Evolutionary conservation across 2,113 vertebrate species (phyloP), one percentile per base, ranked within the genome.

Genomic region (Otocyon megalotis): DNA sequence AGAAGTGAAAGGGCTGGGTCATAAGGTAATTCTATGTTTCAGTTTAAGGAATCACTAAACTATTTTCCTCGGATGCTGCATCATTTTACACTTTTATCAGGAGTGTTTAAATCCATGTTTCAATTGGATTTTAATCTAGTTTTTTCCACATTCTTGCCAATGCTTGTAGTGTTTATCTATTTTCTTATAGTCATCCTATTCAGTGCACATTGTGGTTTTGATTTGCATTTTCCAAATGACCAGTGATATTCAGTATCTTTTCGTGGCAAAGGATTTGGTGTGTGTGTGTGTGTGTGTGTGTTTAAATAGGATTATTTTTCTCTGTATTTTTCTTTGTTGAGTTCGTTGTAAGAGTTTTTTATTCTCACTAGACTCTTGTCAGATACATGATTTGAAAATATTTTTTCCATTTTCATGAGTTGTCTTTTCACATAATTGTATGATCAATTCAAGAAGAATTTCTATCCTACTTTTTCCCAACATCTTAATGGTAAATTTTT

Each of bases 351-450:
- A 58, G 54, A 71, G 4, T 82, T 65, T 7, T 86, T 81, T 24
- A 56, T 54, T 79, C 12, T 43, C 43, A 74, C 26, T 71, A 72
- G 10, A 30, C 10, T 14, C 3, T 83, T 48, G 58, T 50, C 16
- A 54, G 9, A 30, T 83, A 11, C n/a, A 79, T 71, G 14, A 83
- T 90, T 54, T 93, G 53, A 93, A 81, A 93, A 85, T 89, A 74
- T 87, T 72, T 54, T 50, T 14, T 94, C 26, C 28, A 35, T 20
- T 74, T 88, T 32, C 60, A 3, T 26, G 16, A 17, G 8, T 65
- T 86, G 10, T 54, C 30, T 56, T 92, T 80, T 69, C 10, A 69
- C 5, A 17, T 80, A 85, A 24, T 84, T 84, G 3, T 69, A 28
- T 63, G 5, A 69, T n/a, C 80, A 86, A 65, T 9, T 80, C 17